phyloP scores from a whole-genome alignment of 1,140 invertebrate genomes.

The Pseudomyrmex flavicornis region DNA sequence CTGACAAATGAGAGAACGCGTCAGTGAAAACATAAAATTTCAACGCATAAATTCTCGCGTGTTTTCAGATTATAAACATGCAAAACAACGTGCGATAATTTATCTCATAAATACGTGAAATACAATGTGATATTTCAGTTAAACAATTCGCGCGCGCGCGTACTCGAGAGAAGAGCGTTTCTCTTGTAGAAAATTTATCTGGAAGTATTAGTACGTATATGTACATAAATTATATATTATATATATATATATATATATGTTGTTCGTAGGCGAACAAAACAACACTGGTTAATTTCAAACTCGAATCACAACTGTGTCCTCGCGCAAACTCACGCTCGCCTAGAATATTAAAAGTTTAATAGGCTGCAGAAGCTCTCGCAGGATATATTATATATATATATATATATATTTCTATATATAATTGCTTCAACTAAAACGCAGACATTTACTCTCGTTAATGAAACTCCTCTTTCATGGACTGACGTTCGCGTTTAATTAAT shows the following conservation, averaged over 20 bases:
- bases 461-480: background rate
- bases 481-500: constrained; percentile 30
- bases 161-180: background rate
- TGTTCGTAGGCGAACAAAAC: constrained; percentile 5
- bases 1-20: background rate
- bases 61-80: background rate
- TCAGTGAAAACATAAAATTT: background rate
- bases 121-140: constrained; percentile 5
- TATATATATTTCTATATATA: too few relatives aligned
- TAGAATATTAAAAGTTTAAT: constrained; percentile 57
- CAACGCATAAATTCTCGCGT: background rate
- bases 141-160: constrained; percentile 22
- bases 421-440: background rate
- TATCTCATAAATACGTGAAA: background rate
- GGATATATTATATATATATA: background rate
- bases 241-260: background rate
- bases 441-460: constrained; percentile 36
- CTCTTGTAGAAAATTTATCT: constrained; percentile 12
- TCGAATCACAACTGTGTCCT: constrained; percentile 31
- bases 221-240: too few relatives aligned
- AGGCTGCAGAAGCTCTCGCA: constrained; percentile 11
- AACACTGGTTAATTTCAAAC: constrained; percentile 46
- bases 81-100: background rate
- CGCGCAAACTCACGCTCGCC: constrained; percentile 18
- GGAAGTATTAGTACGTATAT: background rate